These are phyloP conservation scores for Cancer borealis DNA, from an alignment of 2,888 invertebrate species.

Conservation along the genomic window DNA sequence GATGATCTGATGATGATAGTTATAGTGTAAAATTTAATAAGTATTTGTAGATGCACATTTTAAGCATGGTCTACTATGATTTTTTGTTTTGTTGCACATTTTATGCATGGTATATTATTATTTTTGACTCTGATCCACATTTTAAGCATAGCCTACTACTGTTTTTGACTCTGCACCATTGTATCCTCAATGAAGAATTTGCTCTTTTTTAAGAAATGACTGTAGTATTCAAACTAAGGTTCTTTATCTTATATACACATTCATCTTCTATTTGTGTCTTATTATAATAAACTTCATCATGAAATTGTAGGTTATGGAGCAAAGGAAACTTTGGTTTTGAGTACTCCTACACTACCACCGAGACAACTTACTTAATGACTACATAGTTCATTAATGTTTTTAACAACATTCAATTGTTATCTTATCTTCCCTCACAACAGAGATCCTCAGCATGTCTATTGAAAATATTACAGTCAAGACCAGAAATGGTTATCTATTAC, in stretches of 20 bases:
- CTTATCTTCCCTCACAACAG: neutral
- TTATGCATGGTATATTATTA: neutral
- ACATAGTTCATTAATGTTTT: neutral
- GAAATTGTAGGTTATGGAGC: neutral
- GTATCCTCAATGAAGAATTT: neutral
- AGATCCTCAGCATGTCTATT: neutral
- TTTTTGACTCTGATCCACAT: neutral
- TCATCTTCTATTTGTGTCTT: neutral
- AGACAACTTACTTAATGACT: neutral
- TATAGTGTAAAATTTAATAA: neutral
- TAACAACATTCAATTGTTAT: neutral
- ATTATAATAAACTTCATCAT: neutral
- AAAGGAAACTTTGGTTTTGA: neutral
- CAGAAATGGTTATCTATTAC: neutral
- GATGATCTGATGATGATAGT: neutral
- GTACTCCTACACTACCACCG: neutral
- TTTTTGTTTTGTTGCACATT: neutral
- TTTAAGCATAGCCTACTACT: conserved; percentile 2
- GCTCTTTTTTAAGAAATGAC: conserved; percentile 1
- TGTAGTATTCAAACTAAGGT: neutral
- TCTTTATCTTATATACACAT: neutral
- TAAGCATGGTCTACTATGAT: neutral
- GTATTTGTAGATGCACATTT: conserved; percentile 10
- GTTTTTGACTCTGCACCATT: neutral
- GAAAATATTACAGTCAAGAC: neutral